Evolutionary conservation across 2,113 vertebrate species (phyloP), one percentile per base, ranked within the genome.

Genomic region (Neofelis nebulosa): DNA sequence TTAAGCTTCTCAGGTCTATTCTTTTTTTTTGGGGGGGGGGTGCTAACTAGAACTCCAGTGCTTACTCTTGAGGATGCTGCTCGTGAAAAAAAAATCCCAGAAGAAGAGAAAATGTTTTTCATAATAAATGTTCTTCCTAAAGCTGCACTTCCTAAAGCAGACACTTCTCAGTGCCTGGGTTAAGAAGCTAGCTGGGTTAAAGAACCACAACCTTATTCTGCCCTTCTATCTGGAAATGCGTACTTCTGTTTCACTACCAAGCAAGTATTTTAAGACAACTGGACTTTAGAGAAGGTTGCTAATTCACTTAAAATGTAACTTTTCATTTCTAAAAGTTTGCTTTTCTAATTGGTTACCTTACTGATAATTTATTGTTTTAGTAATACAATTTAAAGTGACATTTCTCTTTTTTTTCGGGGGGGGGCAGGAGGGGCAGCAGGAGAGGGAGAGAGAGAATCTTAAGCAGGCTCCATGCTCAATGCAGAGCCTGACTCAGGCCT

Each of bases 261-360:
- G 38, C 7, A 41, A 69, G 57, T 27, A 63, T 89, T 65, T 71
- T 45, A 73, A 93, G 36, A 90, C 19, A 36, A 2, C 18, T 25
- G 8, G 19, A 36, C 21, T 65, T 86, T 1, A 48, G 16, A 18
- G 21, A 27, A 14, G 25, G 29, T 65, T 78, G 50, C 33, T 61
- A 21, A 87, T n/a, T 50, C 73, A 33, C 78, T 57, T 55, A 23
- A 92, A 93, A 84, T 73, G n/a, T 11, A 66, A n/a, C 68, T 41
- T 65, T 18, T 48, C 68, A 82, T 61, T 73, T 80, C 52, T 41
- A 19, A 19, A 93, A 50, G 36, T 85, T 81, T 96, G 65, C 71
- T 41, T 87, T 95, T 69, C 41, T 79, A 52, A 50, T 23, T 36
- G 52, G n/a, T 52, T 55, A 36, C n/a, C 79, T 92, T 45, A 55